A percentile compares a stretch with the other conserved stretches of the same genome.
Evolutionary conservation across 2,888 invertebrate genomes (phyloP).

Genomic region (Cerastis rubricosa): DNA sequence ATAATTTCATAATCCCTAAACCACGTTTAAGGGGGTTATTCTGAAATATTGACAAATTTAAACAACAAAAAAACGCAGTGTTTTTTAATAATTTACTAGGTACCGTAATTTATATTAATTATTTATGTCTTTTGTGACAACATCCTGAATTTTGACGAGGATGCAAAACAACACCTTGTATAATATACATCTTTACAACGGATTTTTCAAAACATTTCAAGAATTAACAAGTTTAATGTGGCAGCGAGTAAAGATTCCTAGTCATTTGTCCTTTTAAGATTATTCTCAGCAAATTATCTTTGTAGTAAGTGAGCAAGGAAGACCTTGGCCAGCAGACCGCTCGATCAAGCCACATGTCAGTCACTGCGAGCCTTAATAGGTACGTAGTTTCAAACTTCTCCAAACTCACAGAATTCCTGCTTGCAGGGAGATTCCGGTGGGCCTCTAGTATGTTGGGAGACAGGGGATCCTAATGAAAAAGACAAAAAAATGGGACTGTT

Average conservation of each 20-base stretch:
- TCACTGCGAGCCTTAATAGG: not conserved
- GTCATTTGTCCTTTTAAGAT: not conserved
- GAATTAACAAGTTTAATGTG: not conserved
- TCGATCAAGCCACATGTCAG: not conserved
- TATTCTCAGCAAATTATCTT: not conserved
- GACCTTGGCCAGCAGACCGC: not conserved
- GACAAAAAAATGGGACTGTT: constrained; percentile 69
- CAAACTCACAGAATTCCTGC: not conserved
- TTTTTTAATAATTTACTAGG: no score
- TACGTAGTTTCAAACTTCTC: not conserved
- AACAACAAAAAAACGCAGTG: no score
- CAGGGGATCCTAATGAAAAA: constrained; percentile 72
- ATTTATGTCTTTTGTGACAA: no score
- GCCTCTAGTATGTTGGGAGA: constrained; percentile 77
- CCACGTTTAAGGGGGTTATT: no score
- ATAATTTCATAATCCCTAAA: no score
- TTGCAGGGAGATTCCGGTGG: constrained; percentile 84
- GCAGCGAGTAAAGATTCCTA: not conserved
- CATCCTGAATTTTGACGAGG: no score
- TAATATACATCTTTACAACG: no score
- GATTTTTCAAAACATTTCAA: no score
- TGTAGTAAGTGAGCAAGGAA: not conserved
- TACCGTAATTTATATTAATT: no score
- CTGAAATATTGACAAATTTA: no score
- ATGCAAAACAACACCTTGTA: no score